Evolutionary conservation across 2,888 invertebrate species (phyloP), one percentile per base, ranked within the genome.

Genomic region (Drosophila infuscata): DNA sequence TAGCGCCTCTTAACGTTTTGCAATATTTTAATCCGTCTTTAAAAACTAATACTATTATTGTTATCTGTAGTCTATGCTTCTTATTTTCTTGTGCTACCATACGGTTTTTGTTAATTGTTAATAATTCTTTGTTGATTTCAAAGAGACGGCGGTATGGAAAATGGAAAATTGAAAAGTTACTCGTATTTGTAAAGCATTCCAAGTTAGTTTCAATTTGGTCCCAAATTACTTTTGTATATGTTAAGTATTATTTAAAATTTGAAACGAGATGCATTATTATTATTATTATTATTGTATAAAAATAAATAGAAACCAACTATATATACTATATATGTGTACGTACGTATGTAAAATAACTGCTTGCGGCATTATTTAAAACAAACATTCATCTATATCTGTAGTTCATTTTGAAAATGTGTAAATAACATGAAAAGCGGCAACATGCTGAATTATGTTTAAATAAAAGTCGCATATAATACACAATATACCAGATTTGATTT

Each of bases 131-230:
- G 70, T 81, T 76, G 64, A 56, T 43, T 71, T 56, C 51, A 56
- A 46, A 30, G 38, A 60, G 29, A 29, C n/a, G n/a, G 36, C 70
- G n/a, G 59, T 56, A 32, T 33, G 36, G 17, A 70, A 54, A 41
- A 49, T 52, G 7, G 12, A 36, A 41, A 52, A 46, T 30, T 15
- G 51, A 61, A 58, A 54, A 63, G 20, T 52, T 48, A 38, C 36
- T 63, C 48, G 74, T 86, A 84, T 77, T 80, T 79, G 74, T 77
- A 83, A 89, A 74, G 83, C 89, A 89, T 88, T 89, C 88, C 88
- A 88, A 74, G 59, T 67, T 85, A 81, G 85, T 68, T 83, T 76
- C 72, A 76, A 83, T 74, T 85, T 81, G 84, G 82, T 77, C 74
- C 81, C 79, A 80, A 85, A 89, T 84, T 81, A 66, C 74, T 76